These are phyloP conservation scores for Drosophila borealis DNA, from an alignment of 2,888 invertebrate species.

Conservation along the genomic window DNA sequence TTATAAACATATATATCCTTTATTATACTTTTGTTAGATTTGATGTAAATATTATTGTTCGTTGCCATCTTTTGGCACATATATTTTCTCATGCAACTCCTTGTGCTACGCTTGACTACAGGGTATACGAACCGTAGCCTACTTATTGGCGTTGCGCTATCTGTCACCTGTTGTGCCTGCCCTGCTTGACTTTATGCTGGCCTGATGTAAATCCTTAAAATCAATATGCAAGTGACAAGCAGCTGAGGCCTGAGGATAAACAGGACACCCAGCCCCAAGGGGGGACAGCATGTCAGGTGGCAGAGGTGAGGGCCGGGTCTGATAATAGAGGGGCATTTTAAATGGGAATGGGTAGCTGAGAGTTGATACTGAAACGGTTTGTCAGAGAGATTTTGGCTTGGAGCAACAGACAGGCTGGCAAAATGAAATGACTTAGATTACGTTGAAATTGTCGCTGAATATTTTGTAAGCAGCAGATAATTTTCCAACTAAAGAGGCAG, in stretches of 20 bases:
- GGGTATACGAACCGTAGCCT: slow-evolving; percentile 44
- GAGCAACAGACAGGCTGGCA: slow-evolving; percentile 67
- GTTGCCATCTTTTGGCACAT: too few species aligned
- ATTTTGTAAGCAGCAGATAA: slow-evolving; percentile 16
- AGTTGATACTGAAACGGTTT: slow-evolving; percentile 34
- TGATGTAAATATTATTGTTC: too few species aligned
- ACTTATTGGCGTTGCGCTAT: slow-evolving; percentile 35
- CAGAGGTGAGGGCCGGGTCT: neutral
- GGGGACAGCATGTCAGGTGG: slow-evolving; percentile 3
- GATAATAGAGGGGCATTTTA: slow-evolving; percentile 9
- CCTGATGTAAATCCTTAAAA: slow-evolving; percentile 71
- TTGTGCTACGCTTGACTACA: neutral
- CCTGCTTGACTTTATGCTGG: slow-evolving; percentile 26
- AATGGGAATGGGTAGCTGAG: slow-evolving; percentile 16
- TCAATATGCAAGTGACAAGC: slow-evolving; percentile 70
- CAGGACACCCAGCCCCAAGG: slow-evolving; percentile 11
- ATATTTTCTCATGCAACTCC: neutral
- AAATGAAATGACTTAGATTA: slow-evolving; percentile 75
- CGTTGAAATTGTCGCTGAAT: slow-evolving; percentile 51
- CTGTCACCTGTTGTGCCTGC: slow-evolving; percentile 52
- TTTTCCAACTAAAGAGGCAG: slow-evolving; percentile 7
- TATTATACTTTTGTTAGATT: too few species aligned
- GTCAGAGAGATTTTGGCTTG: slow-evolving; percentile 53
- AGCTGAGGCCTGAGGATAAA: slow-evolving; percentile 47
- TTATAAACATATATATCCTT: too few species aligned